These are phyloP conservation scores for Metallyticus violacea DNA, from an alignment of 2,888 invertebrate genomes.

Conservation along the genomic window DNA sequence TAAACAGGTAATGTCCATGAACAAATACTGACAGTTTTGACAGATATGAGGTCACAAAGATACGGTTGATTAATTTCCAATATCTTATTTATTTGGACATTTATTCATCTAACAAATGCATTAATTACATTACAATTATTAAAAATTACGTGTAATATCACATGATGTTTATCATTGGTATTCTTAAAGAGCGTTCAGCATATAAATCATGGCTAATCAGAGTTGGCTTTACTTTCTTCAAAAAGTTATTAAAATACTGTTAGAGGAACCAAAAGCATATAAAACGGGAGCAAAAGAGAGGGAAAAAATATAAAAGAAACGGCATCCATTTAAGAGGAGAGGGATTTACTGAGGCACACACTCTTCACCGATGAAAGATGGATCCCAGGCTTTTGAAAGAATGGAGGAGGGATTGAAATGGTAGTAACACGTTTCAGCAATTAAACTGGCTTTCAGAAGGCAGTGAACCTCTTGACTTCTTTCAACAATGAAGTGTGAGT, in stretches of 20 bases:
- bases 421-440: conserved; percentile 27
- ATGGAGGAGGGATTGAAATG: conserved; percentile 22
- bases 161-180: background rate
- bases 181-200: background rate
- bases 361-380: conserved; percentile 10
- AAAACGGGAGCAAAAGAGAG: background rate
- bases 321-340: background rate
- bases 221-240: background rate
- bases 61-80: no score
- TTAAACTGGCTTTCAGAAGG: conserved; percentile 21
- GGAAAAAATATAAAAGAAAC: background rate
- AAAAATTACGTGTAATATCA: no score
- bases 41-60: no score
- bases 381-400: conserved; percentile 18
- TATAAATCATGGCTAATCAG: background rate
- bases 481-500: conserved; percentile 22
- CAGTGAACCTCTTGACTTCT: background rate
- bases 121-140: no score
- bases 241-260: background rate
- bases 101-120: no score
- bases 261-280: background rate
- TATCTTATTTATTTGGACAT: no score
- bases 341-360: background rate
- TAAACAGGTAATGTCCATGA: no score
- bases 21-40: no score